phyloP scores from a whole-genome alignment of 2,888 invertebrate genomes.

The Pristionchus japonicus region DNA sequence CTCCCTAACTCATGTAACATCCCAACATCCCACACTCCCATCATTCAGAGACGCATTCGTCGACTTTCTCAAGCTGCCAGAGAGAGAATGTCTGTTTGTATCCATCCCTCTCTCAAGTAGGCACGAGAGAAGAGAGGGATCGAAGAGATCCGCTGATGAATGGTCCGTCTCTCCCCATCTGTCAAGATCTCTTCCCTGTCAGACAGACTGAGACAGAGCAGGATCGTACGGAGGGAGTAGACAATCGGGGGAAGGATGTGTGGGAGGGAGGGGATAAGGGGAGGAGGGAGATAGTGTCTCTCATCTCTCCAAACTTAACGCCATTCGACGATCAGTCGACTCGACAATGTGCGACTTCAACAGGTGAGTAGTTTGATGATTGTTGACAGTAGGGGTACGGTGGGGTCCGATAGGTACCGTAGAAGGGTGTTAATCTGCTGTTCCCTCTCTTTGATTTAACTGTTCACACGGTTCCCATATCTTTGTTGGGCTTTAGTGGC shows the following conservation, averaged over 20 bases:
- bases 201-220: too few species aligned
- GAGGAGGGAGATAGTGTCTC: background rate
- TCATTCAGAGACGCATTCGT: background rate
- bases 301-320: background rate
- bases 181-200: background rate
- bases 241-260: background rate
- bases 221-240: background rate
- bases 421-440: background rate
- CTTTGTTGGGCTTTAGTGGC: too few species aligned
- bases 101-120: constrained; percentile 12
- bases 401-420: background rate
- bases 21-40: background rate
- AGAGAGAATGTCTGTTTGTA: constrained; percentile 27
- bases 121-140: background rate
- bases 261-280: constrained; percentile 37
- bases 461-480: too few species aligned
- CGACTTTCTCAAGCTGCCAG: constrained; percentile 33
- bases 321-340: constrained; percentile 8
- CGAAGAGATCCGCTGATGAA: background rate
- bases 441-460: too few species aligned
- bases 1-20: constrained; percentile 7
- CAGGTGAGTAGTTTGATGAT: background rate
- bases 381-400: background rate
- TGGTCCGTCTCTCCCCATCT: too few species aligned
- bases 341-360: constrained; percentile 15